Base-by-base conservation (phyloP, 2,888 invertebrate genomes). In the Lagria hirta region DNA sequence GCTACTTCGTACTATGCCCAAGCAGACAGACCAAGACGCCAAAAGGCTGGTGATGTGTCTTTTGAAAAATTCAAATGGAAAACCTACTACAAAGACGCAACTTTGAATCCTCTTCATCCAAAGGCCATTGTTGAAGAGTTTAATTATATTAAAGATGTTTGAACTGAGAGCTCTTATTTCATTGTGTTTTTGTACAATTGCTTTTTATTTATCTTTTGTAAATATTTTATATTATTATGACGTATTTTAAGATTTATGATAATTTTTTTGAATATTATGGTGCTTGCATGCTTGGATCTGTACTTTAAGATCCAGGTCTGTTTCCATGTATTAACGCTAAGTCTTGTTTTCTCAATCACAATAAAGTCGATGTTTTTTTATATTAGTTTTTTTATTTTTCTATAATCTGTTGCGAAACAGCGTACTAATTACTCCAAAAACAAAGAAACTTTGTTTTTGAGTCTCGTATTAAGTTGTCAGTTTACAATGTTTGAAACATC, bases 81-180 rank as follows among this genome's bases (percentile, higher is more conserved):
- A 4, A 80, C 79, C 0, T 80, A 79, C 60, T 76, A 74, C 4
- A 68, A 78, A 16, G 72, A 76, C 26, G 75, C 74, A 49, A 47
- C 75, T 45, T 72, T 75, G 44, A 76, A 77, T 60, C 77, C 77
- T 1, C 65, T 79, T 3, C 78, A 80, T 55, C 81, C 81, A 2
- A 77, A 76, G 52, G 74, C 77, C 1, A 80, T 80, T 20, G 76
- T 80, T 0, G 81, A 81, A 57, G 70, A 71, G 48, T 66, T 64
- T 44, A 63, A 58, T 35, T 64, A 60, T 40, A 51, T 52, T 15
- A 57, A 57, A 34, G 51, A 54, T 27, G 8, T 23, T 10, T 38
- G 17, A 38, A 4, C 7, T 7, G 5, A 4, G 13, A 27, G 27
- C 5, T 12, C 27, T 27, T n/a, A 27, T 3, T 21, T 20, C 20